Conservation (phyloP, 2,797 vertebrate species). For the Varecia variegata region DNA sequence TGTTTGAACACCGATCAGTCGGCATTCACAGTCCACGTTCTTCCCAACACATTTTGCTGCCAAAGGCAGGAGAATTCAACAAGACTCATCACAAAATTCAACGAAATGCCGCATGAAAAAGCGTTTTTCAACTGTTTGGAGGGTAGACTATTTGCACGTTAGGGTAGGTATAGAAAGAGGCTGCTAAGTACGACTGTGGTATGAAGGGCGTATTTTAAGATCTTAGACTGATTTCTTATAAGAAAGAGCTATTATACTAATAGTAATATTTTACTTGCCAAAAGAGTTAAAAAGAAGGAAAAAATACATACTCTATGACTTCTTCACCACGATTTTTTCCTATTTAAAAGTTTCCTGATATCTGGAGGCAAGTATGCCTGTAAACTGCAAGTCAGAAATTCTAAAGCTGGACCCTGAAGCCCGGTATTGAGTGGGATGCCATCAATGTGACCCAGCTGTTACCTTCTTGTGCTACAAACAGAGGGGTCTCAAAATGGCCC, state of each 20-base stretch:
- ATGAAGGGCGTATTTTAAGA: neutral
- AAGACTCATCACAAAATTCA: neutral
- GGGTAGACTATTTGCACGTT: neutral
- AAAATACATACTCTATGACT: neutral
- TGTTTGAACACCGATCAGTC: neutral
- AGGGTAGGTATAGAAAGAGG: neutral
- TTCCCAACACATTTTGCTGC: neutral
- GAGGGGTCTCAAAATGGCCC: slow-evolving; percentile 4
- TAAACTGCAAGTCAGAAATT: slow-evolving; percentile 28
- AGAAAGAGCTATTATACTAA: neutral
- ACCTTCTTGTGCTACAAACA: neutral
- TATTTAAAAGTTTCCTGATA: neutral
- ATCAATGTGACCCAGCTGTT: slow-evolving; percentile 32
- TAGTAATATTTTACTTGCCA: neutral
- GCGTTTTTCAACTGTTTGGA: neutral
- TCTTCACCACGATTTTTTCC: neutral
- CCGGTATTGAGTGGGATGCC: neutral
- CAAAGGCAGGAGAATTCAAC: neutral
- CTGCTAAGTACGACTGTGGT: neutral
- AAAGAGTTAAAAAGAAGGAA: neutral
- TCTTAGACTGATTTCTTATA: neutral
- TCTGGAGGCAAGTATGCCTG: neutral
- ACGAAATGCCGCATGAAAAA: neutral
- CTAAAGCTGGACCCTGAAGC: neutral
- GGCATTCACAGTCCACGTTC: neutral